These are phyloP conservation scores for Calliphora vomitoria DNA, from an alignment of 2,888 invertebrate genomes.

Conservation along the genomic window DNA sequence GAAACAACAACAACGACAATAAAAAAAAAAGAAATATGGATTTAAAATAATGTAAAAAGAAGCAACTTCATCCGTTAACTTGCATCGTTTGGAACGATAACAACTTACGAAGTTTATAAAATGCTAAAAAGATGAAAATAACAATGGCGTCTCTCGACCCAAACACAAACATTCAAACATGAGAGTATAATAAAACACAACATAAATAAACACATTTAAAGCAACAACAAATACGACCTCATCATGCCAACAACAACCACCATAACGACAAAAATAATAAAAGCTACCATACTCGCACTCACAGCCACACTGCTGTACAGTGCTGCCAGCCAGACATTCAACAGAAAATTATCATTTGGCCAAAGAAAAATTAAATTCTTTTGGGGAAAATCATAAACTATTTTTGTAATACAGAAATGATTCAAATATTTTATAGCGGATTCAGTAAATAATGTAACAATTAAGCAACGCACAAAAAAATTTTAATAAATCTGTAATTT, in stretches of 20 bases:
- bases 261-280: constrained; percentile 48
- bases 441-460: no score
- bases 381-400: no score
- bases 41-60: constrained; percentile 64
- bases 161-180: constrained; percentile 76
- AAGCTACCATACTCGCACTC: constrained; percentile 43
- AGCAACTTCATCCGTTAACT: constrained; percentile 52
- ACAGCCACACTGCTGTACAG: not conserved
- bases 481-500: no score
- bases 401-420: no score
- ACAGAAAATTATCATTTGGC: no score
- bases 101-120: constrained; percentile 81
- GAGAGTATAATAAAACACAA: constrained; percentile 7
- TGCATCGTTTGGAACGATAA: constrained; percentile 62
- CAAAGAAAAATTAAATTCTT: no score
- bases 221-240: constrained; percentile 4
- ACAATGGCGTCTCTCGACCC: constrained; percentile 75
- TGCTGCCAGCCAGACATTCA: not conserved
- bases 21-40: constrained; percentile 34
- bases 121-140: constrained; percentile 74
- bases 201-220: not conserved
- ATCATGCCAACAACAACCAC: not conserved
- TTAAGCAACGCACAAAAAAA: no score
- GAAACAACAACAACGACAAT: constrained; percentile 36
- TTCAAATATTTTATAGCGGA: no score